Conservation (phyloP, 2,797 vertebrate genomes). For the Odontamblyopus lacepedii region DNA sequence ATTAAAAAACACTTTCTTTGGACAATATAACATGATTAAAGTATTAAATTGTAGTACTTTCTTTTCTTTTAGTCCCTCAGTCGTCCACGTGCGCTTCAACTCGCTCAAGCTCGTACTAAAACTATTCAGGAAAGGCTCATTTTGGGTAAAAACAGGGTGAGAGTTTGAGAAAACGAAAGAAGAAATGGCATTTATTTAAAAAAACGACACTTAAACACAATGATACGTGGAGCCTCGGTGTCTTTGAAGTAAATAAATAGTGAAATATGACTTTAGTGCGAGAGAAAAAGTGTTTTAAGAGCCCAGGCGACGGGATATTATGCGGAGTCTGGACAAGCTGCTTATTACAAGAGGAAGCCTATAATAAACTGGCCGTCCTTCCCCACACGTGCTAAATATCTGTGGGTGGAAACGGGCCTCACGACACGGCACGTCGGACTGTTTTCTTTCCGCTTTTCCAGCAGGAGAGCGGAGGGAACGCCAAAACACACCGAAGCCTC, state of each 20-base stretch:
- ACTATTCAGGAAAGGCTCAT: too few species aligned
- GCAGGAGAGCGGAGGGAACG: constrained; percentile 7
- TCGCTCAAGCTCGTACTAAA: too few species aligned
- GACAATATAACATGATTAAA: too few species aligned
- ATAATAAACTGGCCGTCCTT: constrained; percentile 54
- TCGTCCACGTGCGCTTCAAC: too few species aligned
- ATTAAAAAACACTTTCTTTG: too few species aligned
- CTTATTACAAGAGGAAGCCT: constrained; percentile 64
- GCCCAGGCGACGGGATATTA: constrained; percentile 35
- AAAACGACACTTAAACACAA: too few species aligned
- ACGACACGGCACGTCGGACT: constrained; percentile 4
- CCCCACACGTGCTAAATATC: constrained; percentile 54
- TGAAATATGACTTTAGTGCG: constrained; percentile 20
- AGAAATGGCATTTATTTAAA: too few species aligned
- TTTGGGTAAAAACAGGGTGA: too few species aligned
- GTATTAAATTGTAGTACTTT: too few species aligned
- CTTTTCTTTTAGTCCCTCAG: too few species aligned
- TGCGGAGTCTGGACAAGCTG: constrained; percentile 41
- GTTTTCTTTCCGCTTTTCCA: constrained; percentile 47
- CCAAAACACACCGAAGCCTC: constrained; percentile 35
- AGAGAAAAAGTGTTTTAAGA: constrained; percentile 26
- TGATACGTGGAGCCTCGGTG: too few species aligned
- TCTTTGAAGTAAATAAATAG: too few species aligned
- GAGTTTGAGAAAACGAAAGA: neutral
- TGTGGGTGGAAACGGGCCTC: constrained; percentile 63